phyloP scores from a whole-genome alignment of 2,797 vertebrate genomes.

The Tauraco hartlaubi region DNA sequence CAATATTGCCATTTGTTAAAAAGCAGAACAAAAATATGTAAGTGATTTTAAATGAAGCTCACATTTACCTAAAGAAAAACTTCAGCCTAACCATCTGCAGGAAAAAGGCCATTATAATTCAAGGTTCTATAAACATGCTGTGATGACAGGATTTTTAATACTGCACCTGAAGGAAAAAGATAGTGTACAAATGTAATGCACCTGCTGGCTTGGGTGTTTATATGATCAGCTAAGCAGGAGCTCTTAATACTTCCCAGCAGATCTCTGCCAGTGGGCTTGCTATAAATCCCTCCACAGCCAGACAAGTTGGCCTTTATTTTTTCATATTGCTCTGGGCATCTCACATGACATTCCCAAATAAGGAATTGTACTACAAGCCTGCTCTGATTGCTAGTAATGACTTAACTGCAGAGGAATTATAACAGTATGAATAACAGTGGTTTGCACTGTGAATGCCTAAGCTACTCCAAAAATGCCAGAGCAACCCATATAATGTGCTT shows the following conservation, averaged over 20 bases:
- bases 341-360: slow-evolving; percentile 99
- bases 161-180: slow-evolving; percentile 70
- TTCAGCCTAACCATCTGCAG: slow-evolving; percentile 37
- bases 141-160: slow-evolving; percentile 63
- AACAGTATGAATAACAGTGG: slow-evolving; percentile 90
- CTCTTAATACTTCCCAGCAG: slow-evolving; percentile 75
- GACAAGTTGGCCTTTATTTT: slow-evolving; percentile 91
- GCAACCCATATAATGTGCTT: slow-evolving; percentile 75
- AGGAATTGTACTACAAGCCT: slow-evolving; percentile 93
- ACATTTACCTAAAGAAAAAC: neutral
- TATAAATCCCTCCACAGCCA: slow-evolving; percentile 92
- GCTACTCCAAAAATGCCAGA: slow-evolving; percentile 82
- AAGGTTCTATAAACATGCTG: slow-evolving; percentile 52
- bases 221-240: slow-evolving; percentile 68
- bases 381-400: slow-evolving; percentile 95
- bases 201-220: slow-evolving; percentile 74
- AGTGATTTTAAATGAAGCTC: slow-evolving; percentile 50
- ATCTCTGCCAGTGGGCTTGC: slow-evolving; percentile 85
- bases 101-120: slow-evolving; percentile 45
- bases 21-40: neutral
- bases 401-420: slow-evolving; percentile 97
- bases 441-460: slow-evolving; percentile 78
- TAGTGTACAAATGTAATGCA: slow-evolving; percentile 66
- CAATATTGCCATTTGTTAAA: neutral
- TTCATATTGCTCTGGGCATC: slow-evolving; percentile 92